Base-by-base conservation (phyloP, 2,888 invertebrate species). In the Zygaena filipendulae region DNA sequence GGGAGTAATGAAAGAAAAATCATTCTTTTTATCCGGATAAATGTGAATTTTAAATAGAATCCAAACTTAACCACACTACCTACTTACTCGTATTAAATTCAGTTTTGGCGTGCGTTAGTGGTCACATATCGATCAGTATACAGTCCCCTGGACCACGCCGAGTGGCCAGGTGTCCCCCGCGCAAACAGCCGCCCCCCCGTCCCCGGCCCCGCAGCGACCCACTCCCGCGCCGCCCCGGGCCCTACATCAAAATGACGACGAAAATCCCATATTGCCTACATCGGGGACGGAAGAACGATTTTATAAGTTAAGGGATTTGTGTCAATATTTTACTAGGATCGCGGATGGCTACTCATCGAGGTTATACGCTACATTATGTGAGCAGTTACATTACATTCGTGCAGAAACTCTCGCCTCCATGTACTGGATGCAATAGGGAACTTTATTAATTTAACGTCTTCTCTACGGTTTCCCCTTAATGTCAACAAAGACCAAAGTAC, bases 261-360 rank as follows among this genome's bases (percentile, higher is more conserved):
- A 67, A 74, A 74, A 74, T 70, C 72, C 74, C 74, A 79, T 79
- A 77, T 75, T 71, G 69, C 69, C 62, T 62, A 66, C 68, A 64
- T 62, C 56, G 59, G 63, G 66, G 63, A 63, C 66, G 71, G 64
- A 66, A 71, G 71, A 59, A 69, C 67, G 62, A 74, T 77, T 79
- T 79, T 77, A 77, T 77, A 79, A 77, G 72, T 77, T 75, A 74
- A 75, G 77, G 79, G 77, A 74, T 77, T 75, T 74, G 66, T 75
- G 79, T 77, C 72, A 79, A 79, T 77, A 79, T 79, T 79, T 72
- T 72, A 79, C 66, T 75, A 79, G 79, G 77, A 74, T 59, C 55
- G 62, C 57, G 59, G 59, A 59, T 52, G 47, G 48, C 45, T 38
- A 32, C 46, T 44, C 42, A 30, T 32, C 30, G 40, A 43, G 45